phyloP scores from a whole-genome alignment of 2,888 invertebrate genomes.

The Apodemia mormo region DNA sequence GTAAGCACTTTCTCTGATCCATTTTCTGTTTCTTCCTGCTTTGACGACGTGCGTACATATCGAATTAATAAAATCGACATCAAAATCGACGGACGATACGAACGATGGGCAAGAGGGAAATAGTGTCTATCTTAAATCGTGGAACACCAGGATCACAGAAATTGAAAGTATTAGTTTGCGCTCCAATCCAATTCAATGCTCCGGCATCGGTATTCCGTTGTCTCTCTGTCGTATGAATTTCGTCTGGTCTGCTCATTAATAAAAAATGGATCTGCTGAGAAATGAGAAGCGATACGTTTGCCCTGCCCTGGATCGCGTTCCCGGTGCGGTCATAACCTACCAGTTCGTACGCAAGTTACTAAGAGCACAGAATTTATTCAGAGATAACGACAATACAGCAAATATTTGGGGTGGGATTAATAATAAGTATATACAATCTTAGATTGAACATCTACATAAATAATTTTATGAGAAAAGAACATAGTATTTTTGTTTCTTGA shows the following conservation, averaged over 20 bases:
- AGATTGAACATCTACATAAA: no score
- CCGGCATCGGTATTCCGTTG: background rate
- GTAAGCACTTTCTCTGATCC: no score
- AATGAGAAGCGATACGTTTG: no score
- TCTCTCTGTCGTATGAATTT: background rate
- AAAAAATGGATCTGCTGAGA: no score
- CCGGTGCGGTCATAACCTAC: constrained; percentile 12
- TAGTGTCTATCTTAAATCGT: constrained; percentile 12
- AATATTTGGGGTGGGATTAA: background rate
- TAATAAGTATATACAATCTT: no score
- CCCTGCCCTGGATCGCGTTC: background rate
- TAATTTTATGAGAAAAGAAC: no score
- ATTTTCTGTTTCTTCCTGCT: no score
- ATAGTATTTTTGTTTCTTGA: no score
- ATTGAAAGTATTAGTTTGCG: background rate
- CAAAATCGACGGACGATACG: no score
- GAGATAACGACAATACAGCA: background rate
- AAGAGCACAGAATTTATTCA: background rate
- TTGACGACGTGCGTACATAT: no score
- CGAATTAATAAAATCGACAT: no score
- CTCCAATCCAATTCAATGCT: background rate
- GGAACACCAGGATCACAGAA: background rate
- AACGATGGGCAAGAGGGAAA: constrained; percentile 4
- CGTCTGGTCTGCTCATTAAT: no score
- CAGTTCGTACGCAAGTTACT: constrained; percentile 1